Evolutionary conservation across 2,113 vertebrate genomes (phyloP), one percentile per base, ranked within the genome.

Genomic region (Gopherus flavomarginatus): DNA sequence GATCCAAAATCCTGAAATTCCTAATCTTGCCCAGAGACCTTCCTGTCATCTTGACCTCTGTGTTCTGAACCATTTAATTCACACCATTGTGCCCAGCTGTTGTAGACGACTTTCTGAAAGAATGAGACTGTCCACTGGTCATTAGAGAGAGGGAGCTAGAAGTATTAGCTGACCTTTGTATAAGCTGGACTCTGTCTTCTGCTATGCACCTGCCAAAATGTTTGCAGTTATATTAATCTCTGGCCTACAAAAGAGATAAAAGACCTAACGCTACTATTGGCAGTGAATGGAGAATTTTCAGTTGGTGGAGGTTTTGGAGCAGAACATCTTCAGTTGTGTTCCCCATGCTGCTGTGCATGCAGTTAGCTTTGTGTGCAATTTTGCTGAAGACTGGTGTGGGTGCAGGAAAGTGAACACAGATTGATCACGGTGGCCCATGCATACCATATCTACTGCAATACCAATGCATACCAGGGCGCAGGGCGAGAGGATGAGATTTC

Each of bases 401-500:
- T 79, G 81, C 89, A 92, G 53, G 38, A 94, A 19, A 35, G 93
- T 81, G 94, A 92, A n/a, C 35, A 7, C 3, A 54, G 19, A 49
- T 86, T 93, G 2, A 1, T 87, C 83, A 53, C 0, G 0, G 87
- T 0, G 7, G 62, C 80, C 65, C 3, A 1, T 88, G 90, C 0
- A 0, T 72, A 81, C 44, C 12, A 0, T 12, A 54, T 92, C 90
- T 93, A 78, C 52, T 86, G 85, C 80, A 92, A 88, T 85, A 53
- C 92, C 89, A 81, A 13, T 26, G n/a, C 81, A 53, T 0, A 56
- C 77, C 91, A 47, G 44, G 72, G 82, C 1, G 3, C 83, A 91
- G 80, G 93, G 81, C 95, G 93, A 82, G 83, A 96, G 92, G 86
- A 81, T 53, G 92, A 92, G 85, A 92, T 97, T 95, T 87, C 96